Base-by-base conservation (phyloP, 2,888 invertebrate species). In the Busseola fusca region DNA sequence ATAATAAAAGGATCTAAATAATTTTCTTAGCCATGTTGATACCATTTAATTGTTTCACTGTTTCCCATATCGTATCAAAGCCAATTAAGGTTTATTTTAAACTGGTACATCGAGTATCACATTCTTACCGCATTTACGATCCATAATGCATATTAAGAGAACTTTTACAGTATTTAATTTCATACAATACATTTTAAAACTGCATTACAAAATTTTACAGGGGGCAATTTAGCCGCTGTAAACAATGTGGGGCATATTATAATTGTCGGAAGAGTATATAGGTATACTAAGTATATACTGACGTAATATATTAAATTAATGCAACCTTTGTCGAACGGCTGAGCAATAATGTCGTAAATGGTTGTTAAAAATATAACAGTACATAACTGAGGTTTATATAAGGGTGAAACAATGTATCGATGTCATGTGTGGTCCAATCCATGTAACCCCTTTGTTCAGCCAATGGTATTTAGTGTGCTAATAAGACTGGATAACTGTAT, bases 221-320 rank as follows among this genome's bases (percentile, higher is more conserved):
- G 34, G 42, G 62, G 70, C 73, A 74, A 81, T 76, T 66, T 52
- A n/a, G 42, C 16, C 42, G 74, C 57, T 34, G 40, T 80, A 69
- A 82, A 80, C 56, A 72, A 57, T 71, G 77, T 62, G 59, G 34
- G 52, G 58, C 60, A 70, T 78, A 73, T 80, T 67, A 69, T 68
- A 70, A 71, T 84, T 83, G 81, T 87, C 86, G 81, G 87, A 88
- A 82, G 83, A 58, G 40, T 66, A 40, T 66, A 57, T 42, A 16
- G n/a, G 14, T 42, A 64, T 63, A 58, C 58, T 16, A 34, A 7
- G n/a, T 70, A 77, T 62, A 78, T 64, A 42, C 40, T 42, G 27
- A n/a, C 30, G 72, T 72, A 75, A 78, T 86, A 89, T 91, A 90
- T 89, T 87, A 86, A 84, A 88, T 89, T 86, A 86, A 82, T 83